Evolutionary conservation across 1,140 invertebrate species (phyloP), one percentile per base, ranked within the genome.

Genomic region (Melipona quadrifasciata): DNA sequence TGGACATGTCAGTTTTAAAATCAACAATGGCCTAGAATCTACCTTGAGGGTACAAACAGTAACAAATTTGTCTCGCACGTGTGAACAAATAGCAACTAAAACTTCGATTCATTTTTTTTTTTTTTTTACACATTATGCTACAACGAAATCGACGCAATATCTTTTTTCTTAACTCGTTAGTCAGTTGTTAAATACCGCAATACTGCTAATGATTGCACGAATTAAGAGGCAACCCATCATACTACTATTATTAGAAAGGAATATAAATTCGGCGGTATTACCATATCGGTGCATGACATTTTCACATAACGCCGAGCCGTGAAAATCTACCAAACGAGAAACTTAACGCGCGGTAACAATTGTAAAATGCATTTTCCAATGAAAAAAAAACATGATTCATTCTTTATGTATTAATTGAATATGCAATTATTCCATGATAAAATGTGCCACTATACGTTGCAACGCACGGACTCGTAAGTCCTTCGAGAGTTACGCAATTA

Each of bases 401-500:
- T 73, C 0, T 47, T 19, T 61, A 31, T 79, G 57, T 39, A 51
- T 31, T 34, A 24, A 24, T n/a, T 61, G 24, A 17, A 53, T 61
- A 68, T 34, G 53, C 61, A 74, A 85, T 74, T 75, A 68, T 75
- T 73, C 53, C n/a, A 16, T 39, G 55, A n/a, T 61, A 14, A 47
- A 31, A 6, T 14, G 24, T 53, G 19, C 72, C n/a, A n/a, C n/a
- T n/a, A n/a, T n/a, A n/a, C n/a, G n/a, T n/a, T 53, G 53, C 51
- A 27, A 72, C 73, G 31, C 51, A 57, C n/a, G 34, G 34, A 78
- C 8, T 73, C 65, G 31, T 67, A 65, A 24, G 55, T 80, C 73
- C 47, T 65, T 67, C 31, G 27, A 57, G 31, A 14, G 5, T 87
- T 87, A 67, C 72, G 65, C 57, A 73, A 82, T 82, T 89, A 81